Conservation (phyloP, 2,888 invertebrate species). For the Trachelus troglodyta region DNA sequence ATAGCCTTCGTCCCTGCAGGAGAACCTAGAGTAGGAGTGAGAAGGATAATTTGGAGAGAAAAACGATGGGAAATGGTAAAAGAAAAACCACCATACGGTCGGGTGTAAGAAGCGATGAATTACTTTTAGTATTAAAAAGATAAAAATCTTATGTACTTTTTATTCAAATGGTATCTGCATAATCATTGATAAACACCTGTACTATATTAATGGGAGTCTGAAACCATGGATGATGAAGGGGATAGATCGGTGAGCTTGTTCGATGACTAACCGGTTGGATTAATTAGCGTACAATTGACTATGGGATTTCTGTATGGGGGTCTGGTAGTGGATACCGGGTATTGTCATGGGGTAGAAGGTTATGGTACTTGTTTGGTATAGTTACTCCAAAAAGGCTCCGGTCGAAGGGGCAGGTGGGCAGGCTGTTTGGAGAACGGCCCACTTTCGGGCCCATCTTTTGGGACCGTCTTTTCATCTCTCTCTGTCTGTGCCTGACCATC, state of each 20-base stretch:
- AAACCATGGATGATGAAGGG: not conserved
- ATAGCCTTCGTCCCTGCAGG: slow-evolving; percentile 42
- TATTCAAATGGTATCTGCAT: not conserved
- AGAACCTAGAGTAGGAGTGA: slow-evolving; percentile 19
- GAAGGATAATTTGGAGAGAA: not conserved
- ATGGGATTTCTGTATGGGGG: not conserved
- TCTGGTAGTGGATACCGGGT: not conserved
- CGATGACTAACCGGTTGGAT: not conserved
- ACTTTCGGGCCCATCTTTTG: slow-evolving; percentile 40
- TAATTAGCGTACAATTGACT: not conserved
- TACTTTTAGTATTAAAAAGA: not conserved
- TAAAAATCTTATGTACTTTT: not conserved
- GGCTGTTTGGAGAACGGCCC: slow-evolving; percentile 62
- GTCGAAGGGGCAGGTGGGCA: slow-evolving; percentile 52
- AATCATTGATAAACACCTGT: not conserved
- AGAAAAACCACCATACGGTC: not conserved
- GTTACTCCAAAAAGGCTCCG: not conserved
- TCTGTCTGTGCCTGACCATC: slow-evolving; percentile 5
- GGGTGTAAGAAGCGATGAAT: not conserved
- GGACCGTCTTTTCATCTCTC: slow-evolving; percentile 18
- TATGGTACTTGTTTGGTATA: not conserved
- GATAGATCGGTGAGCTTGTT: not conserved
- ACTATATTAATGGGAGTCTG: not conserved
- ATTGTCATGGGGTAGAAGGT: not conserved
- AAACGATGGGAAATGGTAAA: not conserved